Evolutionary conservation across 2,113 vertebrate species (phyloP), one percentile per base, ranked within the genome.

Genomic region (Siniperca chuatsi): DNA sequence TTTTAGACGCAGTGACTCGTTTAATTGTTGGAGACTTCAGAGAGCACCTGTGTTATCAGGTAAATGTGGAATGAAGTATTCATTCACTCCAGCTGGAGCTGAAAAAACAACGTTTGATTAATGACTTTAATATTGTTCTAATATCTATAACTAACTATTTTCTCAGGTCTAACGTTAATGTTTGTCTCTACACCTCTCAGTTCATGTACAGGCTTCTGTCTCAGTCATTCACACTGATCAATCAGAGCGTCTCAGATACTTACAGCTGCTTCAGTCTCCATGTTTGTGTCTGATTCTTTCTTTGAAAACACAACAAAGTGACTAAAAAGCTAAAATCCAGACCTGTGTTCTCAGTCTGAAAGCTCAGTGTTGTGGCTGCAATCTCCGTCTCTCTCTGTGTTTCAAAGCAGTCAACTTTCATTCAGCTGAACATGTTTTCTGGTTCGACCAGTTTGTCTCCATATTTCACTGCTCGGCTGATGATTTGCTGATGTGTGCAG

Each of bases 361-460:
- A 2, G 42, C 10, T 52, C 13, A 1, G 40, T 40, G 52, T 12
- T 6, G 61, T 50, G 16, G 37, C 73, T 76, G 5, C 3, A 50
- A 78, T 68, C 64, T 73, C 29, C 0, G 42, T 44, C 35, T 55
- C 4, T 35, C n/a, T 80, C 6, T 68, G 70, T 16, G n/a, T 20
- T 29, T 25, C 1, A 61, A 50, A 11, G 50, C 15, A 0, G 33
- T 50, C 48, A 1, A 6, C 70, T n/a, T 11, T 74, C 25, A 20
- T 23, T 73, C 48, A 18, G 64, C 44, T 57, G 7, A 16, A n/a
- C 50, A 1, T 18, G 44, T 57, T 86, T 48, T 83, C 90, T 80
- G 37, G 92, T 88, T 61, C 5, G 16, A 92, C 92, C 84, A 8
- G 93, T 93, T 89, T 46, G 82, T 25, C 84, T 84, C 76, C 92